A percentile compares a stretch with the other conserved stretches of the same genome.
Evolutionary conservation across 2,888 invertebrate species (phyloP).

Genomic region (Andrena fulva): DNA sequence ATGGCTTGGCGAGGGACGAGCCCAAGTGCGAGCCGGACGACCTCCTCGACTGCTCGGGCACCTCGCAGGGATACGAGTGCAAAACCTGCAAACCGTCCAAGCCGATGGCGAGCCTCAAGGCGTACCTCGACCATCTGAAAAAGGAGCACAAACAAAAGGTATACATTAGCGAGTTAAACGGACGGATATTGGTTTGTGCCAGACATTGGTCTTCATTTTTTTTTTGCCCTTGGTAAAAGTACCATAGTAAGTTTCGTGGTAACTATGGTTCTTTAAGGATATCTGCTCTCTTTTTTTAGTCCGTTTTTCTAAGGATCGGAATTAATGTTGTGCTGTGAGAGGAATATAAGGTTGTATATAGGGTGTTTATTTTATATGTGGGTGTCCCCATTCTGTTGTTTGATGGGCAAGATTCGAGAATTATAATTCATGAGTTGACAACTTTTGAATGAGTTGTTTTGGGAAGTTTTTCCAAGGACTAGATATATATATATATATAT

Average conservation of each 20-base stretch:
- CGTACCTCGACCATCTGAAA: constrained; percentile 78
- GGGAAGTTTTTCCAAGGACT: too few species aligned
- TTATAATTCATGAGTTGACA: too few species aligned
- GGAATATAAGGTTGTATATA: too few species aligned
- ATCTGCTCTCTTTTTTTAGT: too few species aligned
- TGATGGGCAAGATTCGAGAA: too few species aligned
- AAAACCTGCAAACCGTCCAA: constrained; percentile 81
- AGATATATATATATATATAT: too few species aligned
- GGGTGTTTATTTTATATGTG: too few species aligned
- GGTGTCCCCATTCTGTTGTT: too few species aligned
- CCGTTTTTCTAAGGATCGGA: not conserved
- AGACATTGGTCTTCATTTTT: not conserved
- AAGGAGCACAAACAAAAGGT: constrained; percentile 80
- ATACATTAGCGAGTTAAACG: constrained; percentile 8
- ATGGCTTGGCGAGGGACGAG: constrained; percentile 10
- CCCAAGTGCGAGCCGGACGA: constrained; percentile 31
- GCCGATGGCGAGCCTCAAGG: constrained; percentile 72
- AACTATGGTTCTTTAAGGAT: not conserved
- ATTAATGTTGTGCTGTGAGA: not conserved
- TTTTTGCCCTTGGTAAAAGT: not conserved
- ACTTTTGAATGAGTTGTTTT: too few species aligned
- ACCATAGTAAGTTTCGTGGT: not conserved
- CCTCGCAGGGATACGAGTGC: constrained; percentile 80
- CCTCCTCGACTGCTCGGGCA: constrained; percentile 49
- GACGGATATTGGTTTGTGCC: not conserved